Percentiles rank a stretch among this genome's conserved stretches.
These are phyloP conservation scores for Poeciliopsis presidionis DNA, from an alignment of 2,797 vertebrate species.

Conservation along the genomic window DNA sequence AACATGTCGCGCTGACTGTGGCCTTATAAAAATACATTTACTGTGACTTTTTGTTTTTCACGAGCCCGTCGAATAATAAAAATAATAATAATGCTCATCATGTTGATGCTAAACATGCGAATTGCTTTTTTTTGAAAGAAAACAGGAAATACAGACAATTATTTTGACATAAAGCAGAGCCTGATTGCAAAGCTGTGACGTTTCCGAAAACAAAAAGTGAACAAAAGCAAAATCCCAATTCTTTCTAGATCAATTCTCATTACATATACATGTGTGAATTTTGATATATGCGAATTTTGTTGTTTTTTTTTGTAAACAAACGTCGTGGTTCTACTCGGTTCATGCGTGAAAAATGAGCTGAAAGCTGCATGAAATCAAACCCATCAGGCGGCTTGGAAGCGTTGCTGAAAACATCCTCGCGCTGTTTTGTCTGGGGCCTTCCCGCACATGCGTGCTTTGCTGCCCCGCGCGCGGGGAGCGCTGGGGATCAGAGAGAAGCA, in stretches of 20 bases:
- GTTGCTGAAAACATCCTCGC: conserved; percentile 29
- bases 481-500: neutral
- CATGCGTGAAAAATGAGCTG: conserved; percentile 55
- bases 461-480: too few species aligned
- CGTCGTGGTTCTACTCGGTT: neutral
- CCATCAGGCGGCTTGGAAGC: conserved; percentile 61
- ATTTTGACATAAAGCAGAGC: neutral
- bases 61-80: neutral
- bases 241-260: neutral
- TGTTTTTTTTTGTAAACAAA: neutral
- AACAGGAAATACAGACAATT: neutral
- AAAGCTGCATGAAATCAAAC: conserved; percentile 64
- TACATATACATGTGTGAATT: neutral
- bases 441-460: neutral
- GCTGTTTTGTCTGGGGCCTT: conserved; percentile 34
- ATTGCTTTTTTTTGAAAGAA: neutral
- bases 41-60: neutral
- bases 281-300: neutral
- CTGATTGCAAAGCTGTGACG: neutral
- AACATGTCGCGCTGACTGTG: neutral
- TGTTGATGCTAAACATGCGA: neutral
- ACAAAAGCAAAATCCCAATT: neutral
- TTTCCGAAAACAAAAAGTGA: neutral
- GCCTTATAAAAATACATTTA: neutral
- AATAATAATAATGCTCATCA: neutral